A percentile compares a stretch with the other conserved stretches of the same genome.
phyloP scores from a whole-genome alignment of 64 coral and sea anemone species.

The Porites lutea region DNA sequence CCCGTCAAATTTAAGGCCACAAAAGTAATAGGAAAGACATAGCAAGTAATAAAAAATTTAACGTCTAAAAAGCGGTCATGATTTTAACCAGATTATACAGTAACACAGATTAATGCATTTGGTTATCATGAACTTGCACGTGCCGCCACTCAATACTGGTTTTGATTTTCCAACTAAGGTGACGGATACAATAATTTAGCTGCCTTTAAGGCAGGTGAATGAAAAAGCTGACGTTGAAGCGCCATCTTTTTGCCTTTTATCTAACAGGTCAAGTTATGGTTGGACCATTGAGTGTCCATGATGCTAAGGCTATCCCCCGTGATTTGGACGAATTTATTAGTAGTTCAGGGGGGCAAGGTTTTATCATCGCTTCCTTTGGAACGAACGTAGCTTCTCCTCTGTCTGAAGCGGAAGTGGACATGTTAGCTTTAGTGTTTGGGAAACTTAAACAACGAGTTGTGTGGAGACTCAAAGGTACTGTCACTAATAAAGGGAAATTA shows the following conservation, averaged over 20 bases:
- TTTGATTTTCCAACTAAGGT: too few species aligned
- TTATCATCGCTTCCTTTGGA: constrained; percentile 71
- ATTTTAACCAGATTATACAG: too few species aligned
- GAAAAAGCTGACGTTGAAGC: too few species aligned
- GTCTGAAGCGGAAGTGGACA: constrained; percentile 22
- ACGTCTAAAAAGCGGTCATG: too few species aligned
- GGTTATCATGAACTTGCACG: too few species aligned
- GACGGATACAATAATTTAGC: too few species aligned
- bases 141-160: too few species aligned
- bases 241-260: background rate
- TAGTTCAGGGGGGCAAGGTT: constrained; percentile 56
- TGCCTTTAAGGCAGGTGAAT: too few species aligned
- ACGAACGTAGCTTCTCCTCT: constrained; percentile 41
- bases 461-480: constrained; percentile 63
- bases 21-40: too few species aligned
- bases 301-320: constrained; percentile 56
- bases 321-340: constrained; percentile 61
- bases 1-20: too few species aligned
- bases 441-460: constrained; percentile 54
- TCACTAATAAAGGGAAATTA: background rate
- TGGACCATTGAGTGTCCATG: constrained; percentile 52
- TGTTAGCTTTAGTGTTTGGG: constrained; percentile 60
- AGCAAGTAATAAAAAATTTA: too few species aligned
- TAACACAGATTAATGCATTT: too few species aligned
- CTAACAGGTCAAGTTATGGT: constrained; percentile 49